A percentile compares a stretch with the other conserved stretches of the same genome.
Evolutionary conservation across 2,888 invertebrate species (phyloP).

Genomic region (Eupithecia inturbata): DNA sequence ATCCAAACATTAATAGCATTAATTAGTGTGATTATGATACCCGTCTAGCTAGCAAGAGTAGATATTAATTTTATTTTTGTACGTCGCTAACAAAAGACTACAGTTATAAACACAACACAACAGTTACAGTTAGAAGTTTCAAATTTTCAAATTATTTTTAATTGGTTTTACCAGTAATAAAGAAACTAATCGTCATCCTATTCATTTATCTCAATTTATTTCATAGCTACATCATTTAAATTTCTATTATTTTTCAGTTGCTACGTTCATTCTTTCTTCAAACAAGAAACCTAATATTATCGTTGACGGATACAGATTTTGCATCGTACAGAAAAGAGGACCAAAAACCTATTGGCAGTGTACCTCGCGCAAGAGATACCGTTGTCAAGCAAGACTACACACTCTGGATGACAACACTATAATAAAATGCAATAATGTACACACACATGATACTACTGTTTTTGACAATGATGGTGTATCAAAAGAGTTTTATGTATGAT

Average conservation of each 20-base stretch:
- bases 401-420: slow-evolving; percentile 7
- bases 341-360: slow-evolving; percentile 8
- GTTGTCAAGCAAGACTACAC: background rate
- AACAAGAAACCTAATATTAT: slow-evolving; percentile 1
- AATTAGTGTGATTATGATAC: too few relatives aligned
- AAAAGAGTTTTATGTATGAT: background rate
- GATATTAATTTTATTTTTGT: too few relatives aligned
- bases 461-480: background rate
- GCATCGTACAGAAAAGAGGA: slow-evolving; percentile 3
- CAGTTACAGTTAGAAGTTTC: too few relatives aligned
- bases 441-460: background rate
- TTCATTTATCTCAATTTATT: too few relatives aligned
- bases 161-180: too few relatives aligned
- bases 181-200: too few relatives aligned
- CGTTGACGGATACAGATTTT: slow-evolving; percentile 4
- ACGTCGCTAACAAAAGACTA: too few relatives aligned
- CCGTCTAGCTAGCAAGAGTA: too few relatives aligned
- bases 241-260: background rate
- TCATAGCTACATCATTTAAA: background rate
- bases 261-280: background rate
- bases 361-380: background rate
- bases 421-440: slow-evolving; percentile 4
- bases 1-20: too few relatives aligned
- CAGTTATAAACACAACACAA: too few relatives aligned
- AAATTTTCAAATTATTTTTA: too few relatives aligned